Evolutionary conservation across 2,888 invertebrate genomes (phyloP), one percentile per base, ranked within the genome.

Genomic region (Plagiodera versicolora): DNA sequence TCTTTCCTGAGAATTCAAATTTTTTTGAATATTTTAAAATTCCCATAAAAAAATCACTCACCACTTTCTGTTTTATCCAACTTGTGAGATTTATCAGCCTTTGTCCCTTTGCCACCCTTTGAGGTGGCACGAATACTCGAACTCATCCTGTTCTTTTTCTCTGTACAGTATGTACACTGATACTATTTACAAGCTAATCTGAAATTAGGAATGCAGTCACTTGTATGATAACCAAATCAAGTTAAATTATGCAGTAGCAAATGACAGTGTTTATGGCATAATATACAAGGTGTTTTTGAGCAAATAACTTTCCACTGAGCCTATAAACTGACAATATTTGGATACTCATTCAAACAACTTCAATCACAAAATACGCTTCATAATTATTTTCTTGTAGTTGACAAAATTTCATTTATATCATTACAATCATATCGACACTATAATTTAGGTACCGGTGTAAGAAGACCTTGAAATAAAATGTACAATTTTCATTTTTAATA

Each of bases 101-200:
- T 80, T 58, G 74, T 69, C 67, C 77, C 77, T 73, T 80, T 81
- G 63, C 87, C 87, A 84, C 87, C 86, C 79, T 86, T 81, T 63
- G 79, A 84, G 85, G 87, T 85, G 86, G 87, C 84, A 82, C 86
- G 86, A 82, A 83, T 85, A 79, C 84, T 85, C 83, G 87, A 85
- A 84, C 87, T 87, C 87, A 87, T 88, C 80, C 84, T 87, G 86
- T 73, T 44, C 39, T 39, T 53, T 53, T 44, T 44, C 83, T 87
- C 86, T 76, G 75, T 76, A 87, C 85, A 86, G 85, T 89, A 89
- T 89, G 83, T 89, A 89, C 89, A 90, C 85, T 67, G 85, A 84
- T 76, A 85, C 86, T 90, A 90, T 90, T 85, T 90, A 90, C 89
- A 89, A 85, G 83, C 84, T 86, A 74, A 62, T 60, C 79, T 84